Evolutionary conservation across 2,113 vertebrate species (phyloP), one percentile per base, ranked within the genome.

Genomic region (Pungitius pungitius): DNA sequence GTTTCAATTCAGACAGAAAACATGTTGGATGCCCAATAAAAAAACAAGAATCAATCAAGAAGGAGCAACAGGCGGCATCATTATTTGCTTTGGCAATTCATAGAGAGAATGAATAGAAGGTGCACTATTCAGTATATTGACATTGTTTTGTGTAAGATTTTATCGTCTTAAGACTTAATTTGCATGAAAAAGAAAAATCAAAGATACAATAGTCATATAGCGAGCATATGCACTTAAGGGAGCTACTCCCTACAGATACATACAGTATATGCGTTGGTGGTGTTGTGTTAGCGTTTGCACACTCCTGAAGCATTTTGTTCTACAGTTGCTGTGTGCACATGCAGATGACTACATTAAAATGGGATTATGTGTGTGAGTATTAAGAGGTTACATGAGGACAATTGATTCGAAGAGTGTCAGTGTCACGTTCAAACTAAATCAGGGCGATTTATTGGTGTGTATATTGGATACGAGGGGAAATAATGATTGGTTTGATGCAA

Each of bases 141-240:
- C 45, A 78, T 57, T 54, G 54, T 58, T 39, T 58, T 60, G 59
- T 66, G n/a, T 74, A 37, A 35, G 42, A 63, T 39, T n/a, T n/a
- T n/a, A n/a, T n/a, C n/a, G n/a, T n/a, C n/a, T n/a, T n/a, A n/a
- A n/a, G n/a, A n/a, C n/a, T n/a, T n/a, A n/a, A n/a, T n/a, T n/a
- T n/a, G n/a, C n/a, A n/a, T n/a, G n/a, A n/a, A n/a, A n/a, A n/a
- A n/a, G n/a, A n/a, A n/a, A n/a, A n/a, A n/a, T n/a, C n/a, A n/a
- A n/a, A n/a, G n/a, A 54, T 33, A 56, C 13, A 35, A 27, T 14
- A 56, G 58, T 20, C 20, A 47, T 42, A 51, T 4, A 30, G 26
- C 71, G 24, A 27, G 49, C 2, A 58, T 65, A 33, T 58, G 15
- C 9, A 30, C 13, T 11, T 22, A 51, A 13, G 8, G 42, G 24